These are phyloP conservation scores for Strongylocentrotus purpuratus DNA, from an alignment of 35 echinoderm and acorn worm genomes.

Conservation along the genomic window DNA sequence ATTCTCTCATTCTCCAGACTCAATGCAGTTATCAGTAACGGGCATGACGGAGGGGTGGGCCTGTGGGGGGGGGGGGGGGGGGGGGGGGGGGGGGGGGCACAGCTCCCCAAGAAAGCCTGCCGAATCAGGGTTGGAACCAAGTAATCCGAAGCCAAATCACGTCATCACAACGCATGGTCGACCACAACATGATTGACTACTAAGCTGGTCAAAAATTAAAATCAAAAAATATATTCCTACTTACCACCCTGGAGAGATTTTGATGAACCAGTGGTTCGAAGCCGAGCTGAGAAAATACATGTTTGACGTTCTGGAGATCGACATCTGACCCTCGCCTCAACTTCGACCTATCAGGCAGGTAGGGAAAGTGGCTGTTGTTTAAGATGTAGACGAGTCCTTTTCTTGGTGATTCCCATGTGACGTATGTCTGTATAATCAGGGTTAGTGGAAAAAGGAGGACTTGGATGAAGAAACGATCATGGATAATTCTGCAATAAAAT, in stretches of 20 bases:
- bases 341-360: not conserved
- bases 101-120: not conserved
- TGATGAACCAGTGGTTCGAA: not conserved
- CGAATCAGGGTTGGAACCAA: too few species aligned
- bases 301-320: not conserved
- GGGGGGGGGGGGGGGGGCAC: too few species aligned
- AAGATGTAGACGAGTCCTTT: slow-evolving; percentile 29
- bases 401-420: not conserved
- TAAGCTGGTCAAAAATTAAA: not conserved
- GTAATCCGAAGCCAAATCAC: too few species aligned
- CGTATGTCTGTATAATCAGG: not conserved
- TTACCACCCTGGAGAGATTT: not conserved
- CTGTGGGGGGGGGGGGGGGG: too few species aligned
- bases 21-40: too few species aligned
- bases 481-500: not conserved
- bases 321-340: slow-evolving; percentile 19
- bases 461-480: not conserved
- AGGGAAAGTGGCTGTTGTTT: slow-evolving; percentile 14
- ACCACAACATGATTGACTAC: not conserved
- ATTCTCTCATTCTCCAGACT: too few species aligned
- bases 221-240: not conserved
- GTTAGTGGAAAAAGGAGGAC: not conserved
- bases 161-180: too few species aligned
- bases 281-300: slow-evolving; percentile 26
- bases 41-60: too few species aligned